Evolutionary conservation across 2,113 vertebrate species (phyloP), one percentile per base, ranked within the genome.

Genomic region (Steatornis caripensis): DNA sequence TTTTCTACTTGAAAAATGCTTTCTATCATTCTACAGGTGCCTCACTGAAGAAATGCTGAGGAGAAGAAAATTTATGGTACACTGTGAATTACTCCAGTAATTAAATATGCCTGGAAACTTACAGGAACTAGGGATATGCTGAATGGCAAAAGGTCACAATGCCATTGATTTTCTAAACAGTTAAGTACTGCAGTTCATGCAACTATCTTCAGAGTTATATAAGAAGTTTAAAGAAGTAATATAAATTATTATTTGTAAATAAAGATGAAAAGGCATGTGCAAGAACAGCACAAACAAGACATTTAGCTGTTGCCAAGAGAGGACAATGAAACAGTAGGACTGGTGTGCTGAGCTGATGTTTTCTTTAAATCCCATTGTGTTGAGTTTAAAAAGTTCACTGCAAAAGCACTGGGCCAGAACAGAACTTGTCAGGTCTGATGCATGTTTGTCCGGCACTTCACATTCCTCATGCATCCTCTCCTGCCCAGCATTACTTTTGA

Each of bases 241-340:
- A 70, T 64, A 78, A 84, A 82, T 55, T 71, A 82, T 89, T 70
- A 58, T 84, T 89, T 89, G 69, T 43, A 87, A 89, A 80, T 93
- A 90, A 85, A 69, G 27, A 34, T 37, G 4, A 92, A 84, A 39
- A 60, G 48, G 30, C 65, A 70, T 94, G 65, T 77, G 86, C 85
- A 94, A 96, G 48, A 92, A 72, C 93, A 91, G 91, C 84, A 92
- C 62, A 86, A 92, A 94, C 36, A 83, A 78, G 91, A 82, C 87
- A 91, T 93, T 95, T 78, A 87, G 64, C 70, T 43, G 24, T 74
- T 92, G 93, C 88, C 92, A 95, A 92, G 72, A 49, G 60, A 94
- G 57, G 58, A 90, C 74, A 86, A 91, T 69, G 66, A 70, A 74
- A 41, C 55, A 87, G 71, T 14, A 84, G 72, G 92, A 89, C 16